Percentiles rank a stretch among this genome's conserved stretches.
Conservation (phyloP, 2,113 vertebrate species). For the Alaudala cheleensis region DNA sequence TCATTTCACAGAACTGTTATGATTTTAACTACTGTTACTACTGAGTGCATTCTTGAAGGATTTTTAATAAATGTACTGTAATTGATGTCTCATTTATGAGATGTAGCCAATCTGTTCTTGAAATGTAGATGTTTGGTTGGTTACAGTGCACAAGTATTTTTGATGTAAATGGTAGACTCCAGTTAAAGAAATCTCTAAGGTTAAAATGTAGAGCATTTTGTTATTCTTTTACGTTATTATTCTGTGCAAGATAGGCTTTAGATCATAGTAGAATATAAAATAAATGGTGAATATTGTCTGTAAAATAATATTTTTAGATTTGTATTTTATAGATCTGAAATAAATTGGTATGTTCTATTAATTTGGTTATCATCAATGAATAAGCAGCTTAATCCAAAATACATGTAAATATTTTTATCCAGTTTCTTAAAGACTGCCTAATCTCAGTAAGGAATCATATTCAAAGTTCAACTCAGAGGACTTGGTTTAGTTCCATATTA, state of each 20-base stretch:
- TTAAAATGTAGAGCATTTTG: neutral
- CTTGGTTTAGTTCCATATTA: neutral
- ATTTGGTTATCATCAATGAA: neutral
- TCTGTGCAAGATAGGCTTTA: neutral
- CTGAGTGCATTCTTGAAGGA: conserved; percentile 31
- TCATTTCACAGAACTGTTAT: neutral
- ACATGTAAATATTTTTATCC: neutral
- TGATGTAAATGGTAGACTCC: neutral
- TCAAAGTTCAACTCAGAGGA: neutral
- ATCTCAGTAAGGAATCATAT: neutral
- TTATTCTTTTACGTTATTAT: neutral
- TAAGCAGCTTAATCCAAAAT: neutral
- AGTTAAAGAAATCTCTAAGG: neutral
- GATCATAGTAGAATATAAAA: neutral
- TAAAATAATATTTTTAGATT: conserved; percentile 23
- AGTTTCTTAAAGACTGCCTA: neutral
- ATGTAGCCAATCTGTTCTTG: neutral
- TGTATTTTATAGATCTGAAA: conserved; percentile 41
- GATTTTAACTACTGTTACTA: conserved; percentile 38
- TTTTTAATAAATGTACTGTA: conserved; percentile 57
- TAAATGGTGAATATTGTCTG: neutral
- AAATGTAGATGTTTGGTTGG: neutral
- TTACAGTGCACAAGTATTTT: neutral
- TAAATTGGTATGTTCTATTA: conserved; percentile 21
- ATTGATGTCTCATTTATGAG: conserved; percentile 42